These are phyloP conservation scores for Archocentrus centrarchus DNA, from an alignment of 2,113 vertebrate species.

Conservation along the genomic window DNA sequence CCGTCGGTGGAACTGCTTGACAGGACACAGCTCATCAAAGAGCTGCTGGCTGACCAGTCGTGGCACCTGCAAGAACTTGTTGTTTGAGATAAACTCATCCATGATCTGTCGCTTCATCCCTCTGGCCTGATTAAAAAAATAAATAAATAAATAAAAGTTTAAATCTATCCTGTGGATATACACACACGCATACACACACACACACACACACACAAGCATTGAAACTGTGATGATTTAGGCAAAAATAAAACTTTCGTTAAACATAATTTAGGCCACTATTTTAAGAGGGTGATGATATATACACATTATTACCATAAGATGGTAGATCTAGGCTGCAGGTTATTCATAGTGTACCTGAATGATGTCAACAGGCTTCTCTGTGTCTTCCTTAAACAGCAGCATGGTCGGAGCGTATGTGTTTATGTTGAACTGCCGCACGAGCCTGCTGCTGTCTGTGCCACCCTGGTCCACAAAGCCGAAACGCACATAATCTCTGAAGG, in stretches of 20 bases:
- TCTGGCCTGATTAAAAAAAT: slow-evolving; percentile 80
- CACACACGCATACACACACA: no score
- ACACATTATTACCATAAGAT: not conserved
- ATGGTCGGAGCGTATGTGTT: slow-evolving; percentile 89
- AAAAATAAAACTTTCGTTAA: no score
- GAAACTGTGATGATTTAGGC: no score
- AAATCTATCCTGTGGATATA: not conserved
- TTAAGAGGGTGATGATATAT: no score
- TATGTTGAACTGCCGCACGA: slow-evolving; percentile 88
- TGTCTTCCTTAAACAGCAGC: slow-evolving; percentile 93
- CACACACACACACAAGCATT: no score
- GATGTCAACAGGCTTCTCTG: slow-evolving; percentile 84
- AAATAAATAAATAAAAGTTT: not conserved
- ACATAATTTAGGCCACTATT: no score
- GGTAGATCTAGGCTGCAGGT: not conserved
- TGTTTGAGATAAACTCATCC: slow-evolving; percentile 92
- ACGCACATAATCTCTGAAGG: slow-evolving; percentile 89
- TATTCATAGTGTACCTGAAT: slow-evolving; percentile 85
- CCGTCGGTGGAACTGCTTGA: slow-evolving; percentile 92
- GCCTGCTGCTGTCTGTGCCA: slow-evolving; percentile 71
- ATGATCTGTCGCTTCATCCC: slow-evolving; percentile 93
- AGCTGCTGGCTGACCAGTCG: slow-evolving; percentile 92
- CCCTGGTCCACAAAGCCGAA: slow-evolving; percentile 91
- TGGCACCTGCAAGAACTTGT: slow-evolving; percentile 91
- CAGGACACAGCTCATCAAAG: slow-evolving; percentile 93